Base-by-base conservation (phyloP, 1,140 invertebrate genomes). In the Leucophenga varia region DNA sequence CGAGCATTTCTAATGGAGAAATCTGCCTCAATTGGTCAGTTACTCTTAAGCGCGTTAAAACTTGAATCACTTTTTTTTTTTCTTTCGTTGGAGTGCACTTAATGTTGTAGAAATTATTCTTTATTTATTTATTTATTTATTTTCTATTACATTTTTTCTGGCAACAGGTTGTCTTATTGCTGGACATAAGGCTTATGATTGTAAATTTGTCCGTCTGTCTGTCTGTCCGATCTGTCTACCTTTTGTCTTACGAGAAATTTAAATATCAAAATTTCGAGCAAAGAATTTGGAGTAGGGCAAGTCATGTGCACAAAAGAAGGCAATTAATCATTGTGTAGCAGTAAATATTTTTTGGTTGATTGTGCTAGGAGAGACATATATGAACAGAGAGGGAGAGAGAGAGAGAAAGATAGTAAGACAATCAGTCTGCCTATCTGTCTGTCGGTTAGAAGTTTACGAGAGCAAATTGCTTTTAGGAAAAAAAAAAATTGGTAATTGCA, bases 401-500 rank as follows among this genome's bases (percentile, higher is more conserved):
- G n/a, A n/a, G n/a, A n/a, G n/a, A n/a, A n/a, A n/a, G n/a, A n/a
- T n/a, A n/a, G n/a, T n/a, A n/a, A n/a, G n/a, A n/a, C n/a, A n/a
- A n/a, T n/a, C n/a, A n/a, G n/a, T n/a, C n/a, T n/a, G n/a, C 22
- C 22, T 6, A 25, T 25, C 10, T 25, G 22, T 10, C 22, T 25
- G 22, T 25, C 5, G 10, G 22, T 25, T 25, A 25, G 22, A 25
- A 25, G 22, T 25, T 25, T n/a, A n/a, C n/a, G n/a, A n/a, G n/a
- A n/a, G n/a, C n/a, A n/a, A n/a, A n/a, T 28, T 28, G 6, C 25
- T 28, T 28, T 20, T 47, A 54, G 53, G 41, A 16, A 47, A 49
- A 10, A 28, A 34, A 50, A 56, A 64, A 64, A 63, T 65, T 59
- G 61, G 58, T 64, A 64, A 57, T 52, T 64, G 38, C 49, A 57